Evolutionary conservation across 2,888 invertebrate species (phyloP).

Genomic region (Machimus atricapillus): DNA sequence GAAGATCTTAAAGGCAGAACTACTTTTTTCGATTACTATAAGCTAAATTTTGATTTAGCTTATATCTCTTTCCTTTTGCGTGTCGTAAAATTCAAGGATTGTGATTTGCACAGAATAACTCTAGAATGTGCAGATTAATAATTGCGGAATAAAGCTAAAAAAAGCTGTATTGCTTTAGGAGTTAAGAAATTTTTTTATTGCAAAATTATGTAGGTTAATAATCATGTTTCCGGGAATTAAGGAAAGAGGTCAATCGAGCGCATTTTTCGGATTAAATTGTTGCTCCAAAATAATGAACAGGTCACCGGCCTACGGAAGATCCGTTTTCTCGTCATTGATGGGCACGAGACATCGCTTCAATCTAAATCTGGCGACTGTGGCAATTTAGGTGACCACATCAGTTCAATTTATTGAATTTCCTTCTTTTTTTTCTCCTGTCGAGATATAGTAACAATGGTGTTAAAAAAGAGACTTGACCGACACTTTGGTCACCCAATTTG

Average conservation of each 20-base stretch:
- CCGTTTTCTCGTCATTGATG: background rate
- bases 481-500: background rate
- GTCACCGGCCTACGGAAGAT: background rate
- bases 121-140: too few relatives aligned
- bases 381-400: background rate
- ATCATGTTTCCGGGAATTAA: background rate
- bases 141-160: too few relatives aligned
- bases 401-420: background rate
- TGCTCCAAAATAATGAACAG: background rate
- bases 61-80: too few relatives aligned
- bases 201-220: background rate
- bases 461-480: background rate
- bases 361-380: background rate
- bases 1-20: too few relatives aligned
- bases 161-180: too few relatives aligned
- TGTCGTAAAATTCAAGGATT: too few relatives aligned
- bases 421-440: background rate
- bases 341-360: background rate
- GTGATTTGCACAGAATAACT: too few relatives aligned
- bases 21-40: too few relatives aligned
- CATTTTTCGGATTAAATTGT: background rate
- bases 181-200: background rate
- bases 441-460: background rate
- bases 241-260: background rate
- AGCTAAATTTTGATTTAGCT: too few relatives aligned